phyloP scores from a whole-genome alignment of 2,113 vertebrate species.

The Varanus salvator region DNA sequence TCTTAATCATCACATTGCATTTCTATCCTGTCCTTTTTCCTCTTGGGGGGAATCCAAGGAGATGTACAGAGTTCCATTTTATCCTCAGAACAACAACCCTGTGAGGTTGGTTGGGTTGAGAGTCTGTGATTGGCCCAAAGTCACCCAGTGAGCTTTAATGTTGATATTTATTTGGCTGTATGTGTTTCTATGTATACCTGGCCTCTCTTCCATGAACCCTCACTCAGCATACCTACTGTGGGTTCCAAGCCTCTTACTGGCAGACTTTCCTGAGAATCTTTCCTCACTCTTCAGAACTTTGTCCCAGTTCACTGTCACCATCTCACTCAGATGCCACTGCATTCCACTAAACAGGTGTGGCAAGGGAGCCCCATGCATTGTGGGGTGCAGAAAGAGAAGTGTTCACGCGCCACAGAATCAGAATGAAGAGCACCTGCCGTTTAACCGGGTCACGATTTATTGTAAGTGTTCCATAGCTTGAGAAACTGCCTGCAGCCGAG shows the following conservation, averaged over 20 bases:
- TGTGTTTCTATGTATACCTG: neutral
- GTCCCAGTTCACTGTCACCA: no score
- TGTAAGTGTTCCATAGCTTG: neutral
- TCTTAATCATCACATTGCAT: no score
- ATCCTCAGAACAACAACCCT: no score
- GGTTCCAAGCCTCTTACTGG: neutral
- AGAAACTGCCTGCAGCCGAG: neutral
- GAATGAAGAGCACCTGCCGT: neutral
- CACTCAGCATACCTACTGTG: neutral
- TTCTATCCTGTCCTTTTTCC: no score
- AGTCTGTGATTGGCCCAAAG: no score
- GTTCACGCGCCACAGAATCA: neutral
- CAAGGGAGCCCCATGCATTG: neutral
- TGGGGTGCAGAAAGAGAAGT: neutral
- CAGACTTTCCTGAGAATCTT: neutral
- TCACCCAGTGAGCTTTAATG: no score
- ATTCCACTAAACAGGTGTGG: no score
- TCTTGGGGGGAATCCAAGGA: no score
- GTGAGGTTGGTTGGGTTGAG: no score
- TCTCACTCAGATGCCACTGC: no score
- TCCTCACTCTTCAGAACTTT: no score
- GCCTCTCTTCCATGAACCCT: neutral
- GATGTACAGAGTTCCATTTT: no score
- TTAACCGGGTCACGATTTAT: neutral
- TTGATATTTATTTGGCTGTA: neutral